Base-by-base conservation (phyloP, 2,888 invertebrate species). In the Cataglyphis livida region DNA sequence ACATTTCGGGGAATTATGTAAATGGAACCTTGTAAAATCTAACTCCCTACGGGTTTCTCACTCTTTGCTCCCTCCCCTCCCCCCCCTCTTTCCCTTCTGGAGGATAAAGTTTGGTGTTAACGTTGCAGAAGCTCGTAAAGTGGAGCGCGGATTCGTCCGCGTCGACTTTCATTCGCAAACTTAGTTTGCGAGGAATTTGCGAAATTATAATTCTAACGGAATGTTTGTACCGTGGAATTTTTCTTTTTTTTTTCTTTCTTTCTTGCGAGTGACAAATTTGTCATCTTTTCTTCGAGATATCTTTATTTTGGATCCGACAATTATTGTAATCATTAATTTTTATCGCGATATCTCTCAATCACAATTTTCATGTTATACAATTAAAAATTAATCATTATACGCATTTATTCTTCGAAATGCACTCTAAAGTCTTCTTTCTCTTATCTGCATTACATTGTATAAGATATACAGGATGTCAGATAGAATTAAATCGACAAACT, bases 111-210 rank as follows among this genome's bases (percentile, higher is more conserved):
- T 66, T 57, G 78, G 44, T 57, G 65, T 57, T 65, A 76, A 48
- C 48, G 25, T 78, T 68, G 59, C 78, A 68, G 68, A 78, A 78
- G 78, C 74, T 74, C 41, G 81, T 62, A 83, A 84, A 84, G 82
- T 84, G 51, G 41, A 62, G 38, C 81, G 74, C 62, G 82, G 82
- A 68, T 78, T 78, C 68, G 35, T 59, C 32, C 54, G 44, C 66
- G 28, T 18, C 68, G 68, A 78, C 68, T 78, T 68, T 70, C 78
- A 48, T 59, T 35, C 59, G 32, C 32, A 28, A 78, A 78, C 70
- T 78, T 68, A 70, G 70, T 70, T 70, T 21, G 35, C 59, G 59
- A 41, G 78, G 70, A 78, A 78, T 78, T 35, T 68, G 28, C 35
- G 70, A 78, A 78, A 78, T 78, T 78, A 68, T 78, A 78, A 78